Percentiles rank a stretch among this genome's conserved stretches.
Evolutionary conservation across 2,797 vertebrate species (phyloP).

Genomic region (Liasis olivaceus): DNA sequence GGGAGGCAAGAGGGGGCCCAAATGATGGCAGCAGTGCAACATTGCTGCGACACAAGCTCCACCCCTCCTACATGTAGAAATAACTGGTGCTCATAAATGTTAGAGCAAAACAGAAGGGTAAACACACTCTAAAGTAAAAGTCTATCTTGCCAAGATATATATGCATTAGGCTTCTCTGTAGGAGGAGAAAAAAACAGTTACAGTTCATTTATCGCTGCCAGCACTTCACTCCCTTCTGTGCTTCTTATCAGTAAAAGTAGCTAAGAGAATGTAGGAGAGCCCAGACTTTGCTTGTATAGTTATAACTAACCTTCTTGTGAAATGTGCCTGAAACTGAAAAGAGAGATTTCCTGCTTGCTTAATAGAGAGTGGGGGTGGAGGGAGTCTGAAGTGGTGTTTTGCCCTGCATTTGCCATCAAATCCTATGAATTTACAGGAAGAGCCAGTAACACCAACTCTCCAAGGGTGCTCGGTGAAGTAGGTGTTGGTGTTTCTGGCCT

Average conservation of each 20-base stretch:
- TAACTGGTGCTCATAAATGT: neutral
- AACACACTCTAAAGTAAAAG: neutral
- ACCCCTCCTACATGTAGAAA: neutral
- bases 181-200: neutral
- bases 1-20: neutral
- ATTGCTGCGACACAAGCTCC: neutral
- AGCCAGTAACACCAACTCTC: neutral
- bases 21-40: neutral
- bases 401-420: neutral
- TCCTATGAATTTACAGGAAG: neutral
- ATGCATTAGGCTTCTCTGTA: neutral
- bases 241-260: neutral
- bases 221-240: neutral
- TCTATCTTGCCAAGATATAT: neutral
- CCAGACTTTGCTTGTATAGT: neutral
- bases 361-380: neutral
- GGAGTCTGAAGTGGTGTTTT: neutral
- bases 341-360: neutral
- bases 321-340: neutral
- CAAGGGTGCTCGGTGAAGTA: neutral
- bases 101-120: neutral
- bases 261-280: neutral
- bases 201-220: neutral
- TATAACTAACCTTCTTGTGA: neutral
- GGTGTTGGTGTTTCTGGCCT: neutral